These are phyloP conservation scores for Cataglyphis cursor DNA, from an alignment of 2,888 invertebrate species.

Conservation along the genomic window DNA sequence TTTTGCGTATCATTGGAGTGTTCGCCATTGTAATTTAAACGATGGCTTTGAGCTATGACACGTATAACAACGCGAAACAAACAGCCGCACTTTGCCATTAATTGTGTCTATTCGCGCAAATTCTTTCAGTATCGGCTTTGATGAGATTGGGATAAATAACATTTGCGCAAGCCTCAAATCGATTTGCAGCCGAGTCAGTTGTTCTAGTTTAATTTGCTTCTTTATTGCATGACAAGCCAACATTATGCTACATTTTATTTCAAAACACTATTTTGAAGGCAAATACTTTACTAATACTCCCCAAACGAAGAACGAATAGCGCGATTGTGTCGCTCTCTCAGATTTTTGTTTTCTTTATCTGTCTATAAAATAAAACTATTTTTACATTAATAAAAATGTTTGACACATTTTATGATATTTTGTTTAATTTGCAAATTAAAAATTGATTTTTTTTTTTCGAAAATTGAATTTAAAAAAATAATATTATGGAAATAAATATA, in stretches of 20 bases:
- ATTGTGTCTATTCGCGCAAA: constrained; percentile 31
- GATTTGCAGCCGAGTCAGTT: constrained; percentile 5
- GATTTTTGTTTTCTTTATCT: not conserved
- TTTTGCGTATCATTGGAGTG: constrained; percentile 8
- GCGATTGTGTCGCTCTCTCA: not conserved
- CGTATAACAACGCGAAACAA: constrained; percentile 32
- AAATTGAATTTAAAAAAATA: not conserved
- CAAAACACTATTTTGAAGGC: constrained; percentile 22
- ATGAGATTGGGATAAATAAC: constrained; percentile 41
- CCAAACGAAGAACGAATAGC: constrained; percentile 4
- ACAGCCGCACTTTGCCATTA: constrained; percentile 19
- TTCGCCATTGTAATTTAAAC: constrained; percentile 41
- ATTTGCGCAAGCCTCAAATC: constrained; percentile 5
- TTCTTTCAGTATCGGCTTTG: constrained; percentile 19
- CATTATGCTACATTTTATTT: constrained; percentile 26
- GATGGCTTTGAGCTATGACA: constrained; percentile 23
- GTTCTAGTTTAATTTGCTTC: constrained; percentile 34
- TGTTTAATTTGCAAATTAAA: not conserved
- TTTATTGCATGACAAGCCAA: constrained; percentile 19
- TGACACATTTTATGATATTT: not conserved
- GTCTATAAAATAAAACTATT: not conserved
- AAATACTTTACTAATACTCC: not conserved
- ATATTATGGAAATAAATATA: not conserved
- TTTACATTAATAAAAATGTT: not conserved
- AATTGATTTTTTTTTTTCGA: not conserved